A percentile compares a stretch with the other conserved stretches of the same genome.
These are phyloP conservation scores for Griposia aprilina DNA, from an alignment of 2,888 invertebrate genomes.

Conservation along the genomic window DNA sequence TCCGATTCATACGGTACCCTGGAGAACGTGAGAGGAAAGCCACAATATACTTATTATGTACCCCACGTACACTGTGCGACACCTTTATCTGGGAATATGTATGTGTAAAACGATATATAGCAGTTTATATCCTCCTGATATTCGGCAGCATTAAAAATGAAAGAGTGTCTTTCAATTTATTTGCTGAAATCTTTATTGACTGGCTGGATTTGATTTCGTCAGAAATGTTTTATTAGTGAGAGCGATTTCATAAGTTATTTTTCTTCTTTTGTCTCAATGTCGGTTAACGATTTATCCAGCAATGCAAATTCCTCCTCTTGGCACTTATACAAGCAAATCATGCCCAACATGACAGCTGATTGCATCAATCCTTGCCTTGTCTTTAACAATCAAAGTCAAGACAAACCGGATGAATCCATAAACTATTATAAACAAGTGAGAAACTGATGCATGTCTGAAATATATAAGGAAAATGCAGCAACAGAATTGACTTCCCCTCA, in stretches of 20 bases:
- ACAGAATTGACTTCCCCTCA: conserved; percentile 17
- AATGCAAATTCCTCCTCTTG: conserved; percentile 30
- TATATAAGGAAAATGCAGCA: conserved; percentile 26
- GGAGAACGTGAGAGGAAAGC: conserved; percentile 66
- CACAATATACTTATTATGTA: conserved; percentile 67
- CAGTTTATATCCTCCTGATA: conserved; percentile 38
- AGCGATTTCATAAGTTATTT: conserved; percentile 2
- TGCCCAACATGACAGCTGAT: conserved; percentile 39
- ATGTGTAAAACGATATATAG: conserved; percentile 59
- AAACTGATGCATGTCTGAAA: conserved; percentile 13
- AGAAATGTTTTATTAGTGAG: conserved; percentile 30
- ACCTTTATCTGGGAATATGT: conserved; percentile 74
- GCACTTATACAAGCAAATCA: conserved; percentile 46
- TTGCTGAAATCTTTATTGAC: conserved; percentile 38
- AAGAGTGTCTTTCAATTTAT: conserved; percentile 44
- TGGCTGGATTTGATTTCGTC: conserved; percentile 20
- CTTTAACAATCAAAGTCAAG: conserved; percentile 43
- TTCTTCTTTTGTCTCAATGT: conserved; percentile 2
- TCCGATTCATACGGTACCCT: conserved; percentile 67
- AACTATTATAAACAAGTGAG: conserved; percentile 40
- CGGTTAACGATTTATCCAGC: conserved; percentile 18
- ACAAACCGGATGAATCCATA: conserved; percentile 36
- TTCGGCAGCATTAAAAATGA: conserved; percentile 45
- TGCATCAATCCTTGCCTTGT: conserved; percentile 37
- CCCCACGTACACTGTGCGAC: conserved; percentile 70